Percentiles rank a stretch among this genome's conserved stretches.
These are phyloP conservation scores for Nephotettix cincticeps DNA, from an alignment of 1,140 invertebrate species.

Conservation along the genomic window DNA sequence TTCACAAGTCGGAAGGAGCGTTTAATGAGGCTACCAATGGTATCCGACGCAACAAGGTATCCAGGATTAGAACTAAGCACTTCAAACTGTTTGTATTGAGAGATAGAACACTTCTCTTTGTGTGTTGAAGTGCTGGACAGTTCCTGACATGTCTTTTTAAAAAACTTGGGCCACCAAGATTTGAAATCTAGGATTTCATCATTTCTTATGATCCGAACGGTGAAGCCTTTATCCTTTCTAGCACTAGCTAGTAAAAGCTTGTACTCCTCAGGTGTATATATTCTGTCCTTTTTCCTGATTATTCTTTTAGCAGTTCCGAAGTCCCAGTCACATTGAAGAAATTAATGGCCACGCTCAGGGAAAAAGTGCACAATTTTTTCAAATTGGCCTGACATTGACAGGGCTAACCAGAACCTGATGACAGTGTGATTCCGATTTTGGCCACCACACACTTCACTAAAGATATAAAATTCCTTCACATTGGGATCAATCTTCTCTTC, in stretches of 20 bases:
- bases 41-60: background rate
- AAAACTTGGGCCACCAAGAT: constrained; percentile 30
- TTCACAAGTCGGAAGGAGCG: too few species aligned
- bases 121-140: background rate
- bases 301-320: constrained; percentile 24
- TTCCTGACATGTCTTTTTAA: constrained; percentile 28
- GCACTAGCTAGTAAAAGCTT: background rate
- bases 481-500: background rate
- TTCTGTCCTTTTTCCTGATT: background rate
- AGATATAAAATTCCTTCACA: constrained; percentile 13
- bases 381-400: background rate
- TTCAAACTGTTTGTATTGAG: background rate
- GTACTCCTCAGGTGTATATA: constrained; percentile 24
- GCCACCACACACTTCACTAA: background rate
- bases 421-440: constrained; percentile 3
- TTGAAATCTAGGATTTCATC: constrained; percentile 28
- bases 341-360: constrained; percentile 19
- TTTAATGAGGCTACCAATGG: background rate
- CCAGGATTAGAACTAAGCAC: background rate
- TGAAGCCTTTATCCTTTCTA: background rate
- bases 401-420: background rate
- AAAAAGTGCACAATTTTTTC: constrained; percentile 16
- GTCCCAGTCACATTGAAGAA: constrained; percentile 16
- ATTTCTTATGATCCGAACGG: background rate
- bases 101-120: background rate